Evolutionary conservation across 2,113 vertebrate genomes (phyloP).

Genomic region (Passer montanus): DNA sequence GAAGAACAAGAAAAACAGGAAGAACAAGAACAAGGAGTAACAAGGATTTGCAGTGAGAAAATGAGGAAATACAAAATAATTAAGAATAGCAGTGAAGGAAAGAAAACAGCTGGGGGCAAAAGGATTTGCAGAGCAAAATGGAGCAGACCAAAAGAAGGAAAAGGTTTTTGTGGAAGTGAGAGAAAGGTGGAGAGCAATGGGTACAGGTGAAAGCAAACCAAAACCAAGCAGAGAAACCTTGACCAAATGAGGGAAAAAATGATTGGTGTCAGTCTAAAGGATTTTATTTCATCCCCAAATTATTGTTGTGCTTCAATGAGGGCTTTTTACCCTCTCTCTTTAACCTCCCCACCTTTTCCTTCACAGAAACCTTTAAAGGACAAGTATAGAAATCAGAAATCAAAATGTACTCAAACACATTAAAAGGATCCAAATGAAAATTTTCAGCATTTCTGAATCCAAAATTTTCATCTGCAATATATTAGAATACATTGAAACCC

Average conservation of each 20-base stretch:
- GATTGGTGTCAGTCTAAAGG: not conserved
- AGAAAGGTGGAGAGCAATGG: not conserved
- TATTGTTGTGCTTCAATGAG: not conserved
- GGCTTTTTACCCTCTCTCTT: not conserved
- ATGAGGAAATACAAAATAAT: not conserved
- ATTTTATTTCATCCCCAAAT: not conserved
- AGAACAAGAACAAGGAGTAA: accelerated
- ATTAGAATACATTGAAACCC: not conserved
- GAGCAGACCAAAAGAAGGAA: not conserved
- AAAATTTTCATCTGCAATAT: not conserved
- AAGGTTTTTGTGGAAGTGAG: not conserved
- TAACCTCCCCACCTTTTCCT: not conserved
- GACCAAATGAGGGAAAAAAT: not conserved
- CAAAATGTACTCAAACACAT: not conserved
- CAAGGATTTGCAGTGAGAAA: not conserved
- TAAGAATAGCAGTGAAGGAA: not conserved
- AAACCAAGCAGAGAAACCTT: not conserved
- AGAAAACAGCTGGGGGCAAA: not conserved
- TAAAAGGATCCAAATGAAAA: not conserved
- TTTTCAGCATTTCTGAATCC: not conserved
- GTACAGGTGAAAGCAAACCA: not conserved
- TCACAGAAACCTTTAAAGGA: not conserved
- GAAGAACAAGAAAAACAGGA: accelerated
- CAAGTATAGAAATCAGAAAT: not conserved
- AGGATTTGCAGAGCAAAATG: not conserved